Evolutionary conservation across 2,888 invertebrate genomes (phyloP).

Genomic region (Anthrax anthrax): DNA sequence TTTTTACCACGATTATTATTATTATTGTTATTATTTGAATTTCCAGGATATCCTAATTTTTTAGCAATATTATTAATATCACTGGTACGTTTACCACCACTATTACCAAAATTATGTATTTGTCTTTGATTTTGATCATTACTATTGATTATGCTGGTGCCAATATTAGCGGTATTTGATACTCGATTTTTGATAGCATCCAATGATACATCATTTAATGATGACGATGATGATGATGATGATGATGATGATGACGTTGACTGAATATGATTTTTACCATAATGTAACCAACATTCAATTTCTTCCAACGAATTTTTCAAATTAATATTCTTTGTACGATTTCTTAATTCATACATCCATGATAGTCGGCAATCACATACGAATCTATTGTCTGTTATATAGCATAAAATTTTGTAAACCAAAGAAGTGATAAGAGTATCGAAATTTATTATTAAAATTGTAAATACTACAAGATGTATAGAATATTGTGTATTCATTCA

Average conservation of each 20-base stretch:
- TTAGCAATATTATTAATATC: no score
- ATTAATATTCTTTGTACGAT: conserved; percentile 57
- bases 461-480: no score
- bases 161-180: conserved; percentile 1
- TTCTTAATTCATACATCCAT: conserved; percentile 62
- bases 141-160: background rate
- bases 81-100: no score
- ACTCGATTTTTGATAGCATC: conserved; percentile 12
- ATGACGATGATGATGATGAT: background rate
- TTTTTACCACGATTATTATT: background rate
- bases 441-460: no score
- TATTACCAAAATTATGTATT: no score
- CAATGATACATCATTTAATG: conserved; percentile 14
- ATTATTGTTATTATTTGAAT: conserved; percentile 4
- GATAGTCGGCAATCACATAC: conserved; percentile 69
- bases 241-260: background rate
- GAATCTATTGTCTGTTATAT: conserved; percentile 72
- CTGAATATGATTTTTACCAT: conserved; percentile 12
- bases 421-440: no score
- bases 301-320: conserved; percentile 54
- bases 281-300: conserved; percentile 51
- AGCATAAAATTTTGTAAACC: no score
- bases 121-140: background rate
- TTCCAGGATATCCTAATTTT: no score
- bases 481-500: no score